Evolutionary conservation across 2,113 vertebrate genomes (phyloP).

Genomic region (Erythrolamprus reginae): DNA sequence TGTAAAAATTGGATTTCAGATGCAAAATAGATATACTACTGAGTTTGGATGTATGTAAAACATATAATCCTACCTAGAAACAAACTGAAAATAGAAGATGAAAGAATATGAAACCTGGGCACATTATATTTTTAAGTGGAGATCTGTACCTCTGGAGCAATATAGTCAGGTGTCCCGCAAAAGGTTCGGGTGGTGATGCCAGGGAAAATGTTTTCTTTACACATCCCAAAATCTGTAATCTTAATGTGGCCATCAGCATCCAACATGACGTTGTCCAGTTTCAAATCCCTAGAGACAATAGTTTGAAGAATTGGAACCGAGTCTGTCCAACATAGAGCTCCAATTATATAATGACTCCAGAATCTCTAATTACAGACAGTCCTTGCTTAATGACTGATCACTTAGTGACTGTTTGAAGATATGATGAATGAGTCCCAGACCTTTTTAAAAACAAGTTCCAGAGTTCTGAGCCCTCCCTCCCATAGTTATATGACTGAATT

Average conservation of each 20-base stretch:
- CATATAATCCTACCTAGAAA: neutral
- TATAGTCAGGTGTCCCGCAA: slow-evolving; percentile 90
- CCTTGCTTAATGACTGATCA: neutral
- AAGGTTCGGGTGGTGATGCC: slow-evolving; percentile 83
- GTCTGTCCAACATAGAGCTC: neutral
- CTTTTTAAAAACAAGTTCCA: no score
- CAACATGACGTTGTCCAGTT: slow-evolving; percentile 88
- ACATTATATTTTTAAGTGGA: neutral
- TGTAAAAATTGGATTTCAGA: neutral
- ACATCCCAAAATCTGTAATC: slow-evolving; percentile 91
- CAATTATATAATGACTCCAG: neutral
- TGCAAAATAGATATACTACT: neutral
- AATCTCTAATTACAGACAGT: neutral
- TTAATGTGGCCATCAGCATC: slow-evolving; percentile 89
- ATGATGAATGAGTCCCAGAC: neutral
- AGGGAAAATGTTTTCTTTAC: slow-evolving; percentile 83
- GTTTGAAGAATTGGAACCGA: neutral
- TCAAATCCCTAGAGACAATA: slow-evolving; percentile 75
- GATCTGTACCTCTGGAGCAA: slow-evolving; percentile 81
- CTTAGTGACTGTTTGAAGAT: neutral
- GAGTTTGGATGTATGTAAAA: neutral
- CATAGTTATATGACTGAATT: neutral
- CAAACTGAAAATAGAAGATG: neutral
- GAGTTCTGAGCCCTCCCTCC: neutral
- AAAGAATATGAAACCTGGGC: neutral